Evolutionary conservation across 2,797 vertebrate genomes (phyloP).

Genomic region (Clarias pachynema): DNA sequence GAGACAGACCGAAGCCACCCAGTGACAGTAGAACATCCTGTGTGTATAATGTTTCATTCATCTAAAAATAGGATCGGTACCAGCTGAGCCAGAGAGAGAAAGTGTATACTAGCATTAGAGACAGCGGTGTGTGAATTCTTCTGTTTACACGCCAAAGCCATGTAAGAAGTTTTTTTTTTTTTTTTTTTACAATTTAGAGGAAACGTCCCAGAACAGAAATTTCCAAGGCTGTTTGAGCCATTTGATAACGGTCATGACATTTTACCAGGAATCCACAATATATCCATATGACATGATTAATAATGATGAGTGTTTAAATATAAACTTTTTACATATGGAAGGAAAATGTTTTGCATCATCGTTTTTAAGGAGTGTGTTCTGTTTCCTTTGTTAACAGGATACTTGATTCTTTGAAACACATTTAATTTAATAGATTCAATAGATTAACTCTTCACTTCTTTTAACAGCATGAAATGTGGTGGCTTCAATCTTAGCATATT

Average conservation of each 20-base stretch:
- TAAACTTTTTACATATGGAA: background rate
- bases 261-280: background rate
- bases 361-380: background rate
- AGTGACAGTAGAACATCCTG: conserved; percentile 1
- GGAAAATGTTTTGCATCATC: background rate
- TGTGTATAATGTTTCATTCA: conserved; percentile 2
- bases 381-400: background rate
- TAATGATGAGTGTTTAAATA: background rate
- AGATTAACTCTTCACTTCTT: background rate
- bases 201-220: background rate
- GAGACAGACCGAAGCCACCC: background rate
- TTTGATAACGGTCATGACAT: background rate
- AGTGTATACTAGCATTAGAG: background rate
- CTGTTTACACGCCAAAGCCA: background rate
- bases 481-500: background rate
- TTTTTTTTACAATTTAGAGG: background rate
- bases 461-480: background rate
- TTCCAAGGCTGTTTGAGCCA: background rate
- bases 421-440: background rate
- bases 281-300: background rate
- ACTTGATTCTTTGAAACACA: background rate
- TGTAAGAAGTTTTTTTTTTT: background rate
- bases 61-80: conserved; percentile 2
- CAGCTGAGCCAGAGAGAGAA: background rate
- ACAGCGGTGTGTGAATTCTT: background rate